phyloP scores from a whole-genome alignment of 1,140 invertebrate species.

The Phenacoccus solenopsis region DNA sequence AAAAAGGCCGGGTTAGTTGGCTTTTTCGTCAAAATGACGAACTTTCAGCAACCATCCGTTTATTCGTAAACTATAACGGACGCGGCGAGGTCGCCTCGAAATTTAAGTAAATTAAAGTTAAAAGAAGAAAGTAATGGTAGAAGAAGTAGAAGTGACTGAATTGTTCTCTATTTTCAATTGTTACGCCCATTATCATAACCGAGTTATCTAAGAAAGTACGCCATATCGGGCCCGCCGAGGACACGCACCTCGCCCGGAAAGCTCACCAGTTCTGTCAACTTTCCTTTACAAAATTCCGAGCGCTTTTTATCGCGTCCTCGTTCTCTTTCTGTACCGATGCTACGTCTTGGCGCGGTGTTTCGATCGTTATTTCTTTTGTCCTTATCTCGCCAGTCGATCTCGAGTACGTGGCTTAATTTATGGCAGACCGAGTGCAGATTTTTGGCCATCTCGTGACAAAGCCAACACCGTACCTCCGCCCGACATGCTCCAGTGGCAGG shows the following conservation, averaged over 20 bases:
- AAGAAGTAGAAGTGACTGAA: not conserved
- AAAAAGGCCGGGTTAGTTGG: constrained; percentile 6
- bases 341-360: too few relatives aligned
- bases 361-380: too few relatives aligned
- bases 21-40: constrained; percentile 15
- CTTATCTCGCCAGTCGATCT: too few relatives aligned
- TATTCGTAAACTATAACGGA: constrained; percentile 5
- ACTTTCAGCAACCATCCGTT: not conserved
- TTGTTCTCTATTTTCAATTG: constrained; percentile 11
- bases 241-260: too few relatives aligned
- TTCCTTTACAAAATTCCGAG: not conserved
- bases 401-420: too few relatives aligned
- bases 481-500: too few relatives aligned
- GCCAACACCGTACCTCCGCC: too few relatives aligned
- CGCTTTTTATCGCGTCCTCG: not conserved
- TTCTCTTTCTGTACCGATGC: not conserved
- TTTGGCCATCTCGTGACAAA: too few relatives aligned
- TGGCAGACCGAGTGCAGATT: too few relatives aligned
- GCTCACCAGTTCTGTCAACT: too few relatives aligned
- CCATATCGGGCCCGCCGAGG: not conserved
- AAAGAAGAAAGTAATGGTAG: not conserved
- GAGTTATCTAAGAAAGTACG: constrained; percentile 8
- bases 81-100: not conserved
- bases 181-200: constrained; percentile 16
- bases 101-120: constrained; percentile 11